phyloP scores from a whole-genome alignment of 2,888 invertebrate species.

The Tenthredo livida region DNA sequence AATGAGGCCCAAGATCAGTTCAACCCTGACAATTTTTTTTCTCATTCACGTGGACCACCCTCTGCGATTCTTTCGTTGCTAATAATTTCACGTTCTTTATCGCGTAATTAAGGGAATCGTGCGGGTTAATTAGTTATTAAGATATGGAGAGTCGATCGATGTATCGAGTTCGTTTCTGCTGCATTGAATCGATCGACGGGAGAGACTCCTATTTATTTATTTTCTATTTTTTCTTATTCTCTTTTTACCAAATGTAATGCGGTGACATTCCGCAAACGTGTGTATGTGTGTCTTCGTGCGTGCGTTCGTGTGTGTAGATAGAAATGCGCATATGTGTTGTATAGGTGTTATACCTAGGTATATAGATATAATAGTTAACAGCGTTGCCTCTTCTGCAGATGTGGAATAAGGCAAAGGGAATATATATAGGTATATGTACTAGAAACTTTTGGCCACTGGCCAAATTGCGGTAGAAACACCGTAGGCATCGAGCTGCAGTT shows the following conservation, averaged over 20 bases:
- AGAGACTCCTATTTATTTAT: neutral
- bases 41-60: neutral
- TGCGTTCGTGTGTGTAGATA: neutral
- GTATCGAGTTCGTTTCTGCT: neutral
- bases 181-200: neutral
- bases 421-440: slow-evolving; percentile 7
- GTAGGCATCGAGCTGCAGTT: slow-evolving; percentile 33
- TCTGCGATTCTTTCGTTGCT: slow-evolving; percentile 18
- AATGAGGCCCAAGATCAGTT: neutral
- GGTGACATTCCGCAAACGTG: slow-evolving; percentile 5
- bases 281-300: neutral
- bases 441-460: slow-evolving; percentile 42
- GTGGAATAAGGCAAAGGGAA: slow-evolving; percentile 9
- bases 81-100: slow-evolving; percentile 12
- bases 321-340: slow-evolving; percentile 26
- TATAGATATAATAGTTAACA: slow-evolving; percentile 19
- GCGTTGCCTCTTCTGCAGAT: slow-evolving; percentile 43
- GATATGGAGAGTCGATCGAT: slow-evolving; percentile 3
- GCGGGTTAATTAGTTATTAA: neutral
- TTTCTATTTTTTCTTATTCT: neutral
- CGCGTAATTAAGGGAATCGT: neutral
- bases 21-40: neutral
- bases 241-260: neutral
- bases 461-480: slow-evolving; percentile 36
- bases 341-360: slow-evolving; percentile 8